Base-by-base conservation (phyloP, 2,797 vertebrate genomes). In the Pangasius krempfi region DNA sequence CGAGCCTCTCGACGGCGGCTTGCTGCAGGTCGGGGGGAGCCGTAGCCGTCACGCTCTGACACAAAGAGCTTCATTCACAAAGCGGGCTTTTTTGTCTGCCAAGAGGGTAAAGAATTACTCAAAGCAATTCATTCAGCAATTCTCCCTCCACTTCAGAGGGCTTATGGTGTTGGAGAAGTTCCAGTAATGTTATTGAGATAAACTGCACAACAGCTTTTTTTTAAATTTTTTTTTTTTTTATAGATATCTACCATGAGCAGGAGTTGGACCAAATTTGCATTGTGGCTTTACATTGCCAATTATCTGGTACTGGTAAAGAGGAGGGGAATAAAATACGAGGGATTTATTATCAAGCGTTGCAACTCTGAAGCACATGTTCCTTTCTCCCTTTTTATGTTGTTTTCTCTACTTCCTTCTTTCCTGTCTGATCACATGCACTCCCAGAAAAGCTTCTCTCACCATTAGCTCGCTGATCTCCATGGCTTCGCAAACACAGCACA, bases 31-130 rank as follows among this genome's bases (percentile, higher is more conserved):
- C 52, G 50, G 25, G 58, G 68, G 72, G 82, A 76, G 87, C 58
- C 10, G 66, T 52, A 84, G 50, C 70, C 70, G 6, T 75, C 85
- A 54, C 40, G 54, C 80, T 81, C 56, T 47, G 81, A 78, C 88
- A 92, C 89, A 93, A 92, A 90, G 91, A 88, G 72, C 70, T 79
- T 91, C 90, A 92, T 92, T 92, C 89, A 92, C 60, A 85, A 88
- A 88, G 50, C 5, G n/a, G 86, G 75, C 90, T 91, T 92, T 88
- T 91, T 89, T 88, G 91, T 91, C 86, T 78, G 76, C 44, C 89
- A 84, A 81, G 85, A 73, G 88, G 90, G 84, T 73, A 87, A 89
- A 90, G 91, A 90, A 83, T 88, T 81, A 90, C 81, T 88, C 81
- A 89, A 88, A 89, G 88, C 86, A 84, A 89, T 84, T 84, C 40